Evolutionary conservation across 2,797 vertebrate species (phyloP).

Genomic region (Melanotaenia boesemani): DNA sequence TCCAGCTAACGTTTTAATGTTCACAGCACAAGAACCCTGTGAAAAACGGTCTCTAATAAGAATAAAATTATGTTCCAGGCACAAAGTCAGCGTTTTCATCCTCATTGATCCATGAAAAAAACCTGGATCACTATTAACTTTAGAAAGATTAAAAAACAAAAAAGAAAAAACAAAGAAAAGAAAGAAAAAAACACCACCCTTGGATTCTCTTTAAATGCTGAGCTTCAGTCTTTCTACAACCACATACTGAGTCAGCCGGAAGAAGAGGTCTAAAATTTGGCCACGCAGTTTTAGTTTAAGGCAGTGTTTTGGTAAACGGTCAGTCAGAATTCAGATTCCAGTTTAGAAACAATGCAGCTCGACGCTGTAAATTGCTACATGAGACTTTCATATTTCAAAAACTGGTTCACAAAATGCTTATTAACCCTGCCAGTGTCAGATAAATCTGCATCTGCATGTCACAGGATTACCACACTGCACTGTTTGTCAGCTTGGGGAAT

Average conservation of each 20-base stretch:
- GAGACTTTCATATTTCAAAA: too few relatives aligned
- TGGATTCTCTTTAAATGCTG: not conserved
- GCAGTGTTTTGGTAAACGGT: too few relatives aligned
- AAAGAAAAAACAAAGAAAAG: not conserved
- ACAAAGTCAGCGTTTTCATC: conserved; percentile 11
- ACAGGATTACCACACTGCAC: not conserved
- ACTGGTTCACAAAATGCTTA: not conserved
- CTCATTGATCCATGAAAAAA: conserved; percentile 17
- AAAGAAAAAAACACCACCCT: too few relatives aligned
- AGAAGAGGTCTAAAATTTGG: not conserved
- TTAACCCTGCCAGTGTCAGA: too few relatives aligned
- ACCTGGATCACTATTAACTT: conserved; percentile 16
- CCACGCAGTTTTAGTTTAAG: not conserved
- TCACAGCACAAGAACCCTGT: not conserved
- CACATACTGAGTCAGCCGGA: not conserved
- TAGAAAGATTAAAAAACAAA: not conserved
- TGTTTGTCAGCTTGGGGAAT: too few relatives aligned
- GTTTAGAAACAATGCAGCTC: not conserved
- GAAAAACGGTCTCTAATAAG: conserved; percentile 3
- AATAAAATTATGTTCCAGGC: conserved; percentile 9
- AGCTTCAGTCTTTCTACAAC: conserved; percentile 7
- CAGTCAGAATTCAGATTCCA: not conserved
- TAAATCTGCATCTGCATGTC: not conserved
- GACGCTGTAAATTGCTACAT: not conserved
- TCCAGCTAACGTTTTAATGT: not conserved